phyloP scores from a whole-genome alignment of 2,797 vertebrate species.

The Ceyx erithaca region DNA sequence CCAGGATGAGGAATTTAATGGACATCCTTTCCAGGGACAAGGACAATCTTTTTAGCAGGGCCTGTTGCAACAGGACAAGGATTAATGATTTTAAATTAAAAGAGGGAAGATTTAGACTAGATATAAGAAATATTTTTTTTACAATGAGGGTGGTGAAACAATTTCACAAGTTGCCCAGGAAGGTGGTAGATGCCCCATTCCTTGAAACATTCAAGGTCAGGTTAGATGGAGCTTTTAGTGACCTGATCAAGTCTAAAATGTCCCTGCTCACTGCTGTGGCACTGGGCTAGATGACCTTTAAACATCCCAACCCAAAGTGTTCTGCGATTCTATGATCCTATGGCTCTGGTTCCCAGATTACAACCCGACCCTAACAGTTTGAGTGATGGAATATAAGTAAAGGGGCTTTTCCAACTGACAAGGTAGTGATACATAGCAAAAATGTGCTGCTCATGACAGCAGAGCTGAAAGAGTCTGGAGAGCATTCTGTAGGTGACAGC shows the following conservation, averaged over 20 bases:
- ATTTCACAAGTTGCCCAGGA: neutral
- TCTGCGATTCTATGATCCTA: neutral
- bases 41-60: neutral
- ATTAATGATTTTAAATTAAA: neutral
- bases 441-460: neutral
- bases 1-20: neutral
- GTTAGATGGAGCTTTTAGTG: neutral
- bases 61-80: neutral
- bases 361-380: rapidly evolving
- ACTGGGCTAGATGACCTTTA: neutral
- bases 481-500: rapidly evolving
- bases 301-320: neutral
- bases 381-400: neutral
- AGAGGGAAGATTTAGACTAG: neutral
- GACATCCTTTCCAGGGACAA: neutral
- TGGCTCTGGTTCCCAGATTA: neutral
- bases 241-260: neutral
- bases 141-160: neutral
- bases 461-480: neutral
- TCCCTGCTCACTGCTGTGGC: neutral
- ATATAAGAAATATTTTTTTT: neutral
- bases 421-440: neutral
- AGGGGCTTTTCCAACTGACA: neutral
- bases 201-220: neutral
- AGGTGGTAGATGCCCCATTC: neutral